Evolutionary conservation across 2,888 invertebrate species (phyloP), one percentile per base, ranked within the genome.

Genomic region (Beris chalybata): DNA sequence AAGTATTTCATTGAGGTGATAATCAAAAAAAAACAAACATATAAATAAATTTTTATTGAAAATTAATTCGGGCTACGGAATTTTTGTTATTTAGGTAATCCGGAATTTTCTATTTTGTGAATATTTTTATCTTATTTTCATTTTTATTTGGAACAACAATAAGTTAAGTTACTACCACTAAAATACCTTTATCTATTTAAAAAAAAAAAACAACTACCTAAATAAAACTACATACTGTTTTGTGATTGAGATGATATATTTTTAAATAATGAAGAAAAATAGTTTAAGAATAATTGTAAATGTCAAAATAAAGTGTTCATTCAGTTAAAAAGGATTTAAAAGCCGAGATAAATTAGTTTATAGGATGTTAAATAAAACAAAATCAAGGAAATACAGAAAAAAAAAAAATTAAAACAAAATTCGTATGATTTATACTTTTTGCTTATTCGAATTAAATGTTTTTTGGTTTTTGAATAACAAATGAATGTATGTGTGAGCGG

Each of bases 221-320:
- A 12, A 47, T 6, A 45, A 61, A 9, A 15, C 9, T 38, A 56
- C 4, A 9, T 61, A 52, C 50, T 50, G 52, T 61, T 58, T 67
- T 53, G 57, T 64, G 67, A 67, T 58, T 52, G 64, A 53, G n/a
- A 15, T 54, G 56, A 58, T 31, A 66, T 55, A 48, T 59, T 61
- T 66, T 61, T 53, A 45, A 31, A 50, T 48, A 48, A 53, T 22
- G 22, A 66, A 57, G 22, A 44, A 47, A 52, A 64, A 57, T 38
- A 59, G 48, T 30, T 31, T n/a, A 30, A 54, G 29, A 15, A 56
- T 3, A 47, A 59, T 50, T 52, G 61, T 38, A 32, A 61, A 61
- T 67, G 67, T 67, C 57, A 67, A 67, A 64, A 56, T 47, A 64
- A 67, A 67, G 67, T 67, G 67, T 67, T 67, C 67, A 64, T 58